Conservation (phyloP, 1,140 invertebrate species). For the Lordiphosa clarofinis region DNA sequence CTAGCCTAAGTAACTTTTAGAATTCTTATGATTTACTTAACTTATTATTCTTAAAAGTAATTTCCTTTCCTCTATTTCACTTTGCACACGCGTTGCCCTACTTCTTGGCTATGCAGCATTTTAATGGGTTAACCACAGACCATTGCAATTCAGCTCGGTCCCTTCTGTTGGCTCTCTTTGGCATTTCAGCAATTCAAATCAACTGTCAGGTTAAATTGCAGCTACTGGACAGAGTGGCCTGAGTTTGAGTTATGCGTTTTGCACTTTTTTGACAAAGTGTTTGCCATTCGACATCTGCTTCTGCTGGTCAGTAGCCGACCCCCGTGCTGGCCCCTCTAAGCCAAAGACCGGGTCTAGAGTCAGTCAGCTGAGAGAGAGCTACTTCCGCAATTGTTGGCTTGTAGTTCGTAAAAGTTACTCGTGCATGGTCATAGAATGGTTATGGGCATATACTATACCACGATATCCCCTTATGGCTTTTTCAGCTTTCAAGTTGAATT, state of each 20-base stretch:
- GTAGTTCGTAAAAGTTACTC: constrained; percentile 39
- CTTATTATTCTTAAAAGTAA: no score
- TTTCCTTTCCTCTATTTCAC: no score
- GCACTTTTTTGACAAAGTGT: constrained; percentile 69
- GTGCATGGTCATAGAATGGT: constrained; percentile 43
- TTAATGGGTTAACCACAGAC: constrained; percentile 35
- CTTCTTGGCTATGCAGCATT: constrained; percentile 16
- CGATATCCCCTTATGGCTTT: constrained; percentile 28
- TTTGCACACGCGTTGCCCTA: not conserved
- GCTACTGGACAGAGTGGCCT: constrained; percentile 22
- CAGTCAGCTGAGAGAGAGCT: constrained; percentile 16
- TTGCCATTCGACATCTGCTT: constrained; percentile 46
- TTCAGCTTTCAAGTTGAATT: constrained; percentile 22
- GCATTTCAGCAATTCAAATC: constrained; percentile 47
- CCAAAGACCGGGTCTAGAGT: constrained; percentile 11
- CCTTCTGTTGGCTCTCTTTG: not conserved
- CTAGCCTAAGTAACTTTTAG: no score
- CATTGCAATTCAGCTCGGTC: not conserved
- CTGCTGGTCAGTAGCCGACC: constrained; percentile 3
- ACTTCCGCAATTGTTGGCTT: constrained; percentile 10
- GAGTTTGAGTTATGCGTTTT: constrained; percentile 63
- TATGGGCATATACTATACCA: constrained; percentile 15
- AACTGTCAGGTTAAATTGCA: constrained; percentile 28
- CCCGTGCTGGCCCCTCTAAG: constrained; percentile 5
- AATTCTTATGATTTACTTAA: no score